Conservation (phyloP, 2,797 vertebrate species). For the Bradypodion pumilum region DNA sequence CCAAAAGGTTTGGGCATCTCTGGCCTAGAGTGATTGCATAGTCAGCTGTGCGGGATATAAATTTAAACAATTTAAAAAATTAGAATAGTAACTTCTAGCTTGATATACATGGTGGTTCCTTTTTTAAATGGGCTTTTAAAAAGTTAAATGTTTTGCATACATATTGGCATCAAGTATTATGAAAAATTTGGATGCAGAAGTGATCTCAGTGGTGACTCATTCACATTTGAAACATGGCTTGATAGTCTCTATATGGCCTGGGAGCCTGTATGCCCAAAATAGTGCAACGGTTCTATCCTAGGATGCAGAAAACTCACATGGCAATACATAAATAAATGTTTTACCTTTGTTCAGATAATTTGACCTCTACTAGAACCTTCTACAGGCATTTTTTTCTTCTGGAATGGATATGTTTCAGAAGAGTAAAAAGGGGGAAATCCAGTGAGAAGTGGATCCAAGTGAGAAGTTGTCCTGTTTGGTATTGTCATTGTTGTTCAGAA, state of each 20-base stretch:
- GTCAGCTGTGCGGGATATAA: no score
- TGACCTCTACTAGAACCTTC: not conserved
- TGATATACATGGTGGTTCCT: not conserved
- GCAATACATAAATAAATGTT: not conserved
- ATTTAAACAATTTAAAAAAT: no score
- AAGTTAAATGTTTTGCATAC: not conserved
- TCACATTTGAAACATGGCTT: not conserved
- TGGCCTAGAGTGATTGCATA: no score
- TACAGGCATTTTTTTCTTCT: not conserved
- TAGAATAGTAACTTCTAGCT: no score
- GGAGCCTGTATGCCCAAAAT: not conserved
- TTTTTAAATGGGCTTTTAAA: not conserved
- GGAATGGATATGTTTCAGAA: not conserved
- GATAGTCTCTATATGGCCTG: not conserved
- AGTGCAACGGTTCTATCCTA: not conserved
- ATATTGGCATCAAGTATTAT: not conserved
- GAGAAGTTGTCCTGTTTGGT: not conserved
- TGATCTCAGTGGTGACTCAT: not conserved
- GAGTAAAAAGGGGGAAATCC: not conserved
- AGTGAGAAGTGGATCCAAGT: not conserved
- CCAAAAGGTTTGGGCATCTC: no score
- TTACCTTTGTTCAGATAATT: not conserved
- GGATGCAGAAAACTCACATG: not conserved
- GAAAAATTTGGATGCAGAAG: not conserved
- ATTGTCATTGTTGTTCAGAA: not conserved